Evolutionary conservation across 2,888 invertebrate genomes (phyloP).

Genomic region (Euphydryas editha): DNA sequence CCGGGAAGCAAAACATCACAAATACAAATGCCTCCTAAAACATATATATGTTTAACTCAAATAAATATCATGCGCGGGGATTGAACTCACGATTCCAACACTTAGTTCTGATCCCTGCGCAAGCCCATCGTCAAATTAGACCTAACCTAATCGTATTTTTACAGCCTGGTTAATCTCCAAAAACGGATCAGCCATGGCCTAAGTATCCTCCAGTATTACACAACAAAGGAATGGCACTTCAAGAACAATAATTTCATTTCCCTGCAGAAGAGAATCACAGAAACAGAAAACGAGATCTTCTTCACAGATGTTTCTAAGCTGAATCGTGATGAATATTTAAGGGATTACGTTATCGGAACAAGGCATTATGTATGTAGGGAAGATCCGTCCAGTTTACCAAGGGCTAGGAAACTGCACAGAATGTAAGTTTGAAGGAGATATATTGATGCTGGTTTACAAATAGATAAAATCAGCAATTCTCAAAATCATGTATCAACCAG

Average conservation of each 20-base stretch:
- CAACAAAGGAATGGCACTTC: conserved; percentile 92
- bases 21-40: too few relatives aligned
- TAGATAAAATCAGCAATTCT: too few relatives aligned
- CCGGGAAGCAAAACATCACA: too few relatives aligned
- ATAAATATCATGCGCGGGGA: too few relatives aligned
- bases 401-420: conserved; percentile 86
- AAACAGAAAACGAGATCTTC: conserved; percentile 85
- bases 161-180: conserved; percentile 86
- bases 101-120: too few relatives aligned
- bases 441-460: too few relatives aligned
- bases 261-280: conserved; percentile 78
- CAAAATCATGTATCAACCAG: too few relatives aligned
- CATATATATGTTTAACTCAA: too few relatives aligned
- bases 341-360: conserved; percentile 89
- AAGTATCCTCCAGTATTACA: conserved; percentile 90
- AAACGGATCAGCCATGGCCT: conserved; percentile 85
- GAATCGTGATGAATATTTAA: conserved; percentile 61
- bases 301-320: conserved; percentile 71
- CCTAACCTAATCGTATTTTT: conserved; percentile 22
- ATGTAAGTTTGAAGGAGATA: conserved; percentile 71
- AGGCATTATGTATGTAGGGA: conserved; percentile 93
- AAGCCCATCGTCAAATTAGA: neutral
- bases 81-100: too few relatives aligned
- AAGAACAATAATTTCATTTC: conserved; percentile 84
- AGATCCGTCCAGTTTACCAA: conserved; percentile 88